Conservation (phyloP, 2,888 invertebrate species). For the Drosophila anceps region DNA sequence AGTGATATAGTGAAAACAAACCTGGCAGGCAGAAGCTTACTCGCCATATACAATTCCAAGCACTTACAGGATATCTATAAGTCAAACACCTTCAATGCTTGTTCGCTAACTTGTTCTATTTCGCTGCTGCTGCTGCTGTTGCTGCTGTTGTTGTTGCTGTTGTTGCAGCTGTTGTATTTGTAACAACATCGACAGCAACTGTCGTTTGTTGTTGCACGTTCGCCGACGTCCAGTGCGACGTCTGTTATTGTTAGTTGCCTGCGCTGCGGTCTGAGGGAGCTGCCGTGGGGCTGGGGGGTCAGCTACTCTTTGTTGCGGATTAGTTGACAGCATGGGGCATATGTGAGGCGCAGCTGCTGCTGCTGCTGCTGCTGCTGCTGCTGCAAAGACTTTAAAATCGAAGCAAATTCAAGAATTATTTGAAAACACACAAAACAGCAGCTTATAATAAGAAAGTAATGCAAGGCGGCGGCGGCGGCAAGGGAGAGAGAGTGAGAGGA, state of each 20-base stretch:
- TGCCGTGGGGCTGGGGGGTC: constrained; percentile 18
- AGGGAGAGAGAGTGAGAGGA: not conserved
- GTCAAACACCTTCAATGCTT: not conserved
- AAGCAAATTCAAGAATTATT: constrained; percentile 28
- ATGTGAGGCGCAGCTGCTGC: constrained; percentile 40
- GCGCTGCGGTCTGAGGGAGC: constrained; percentile 17
- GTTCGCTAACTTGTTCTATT: constrained; percentile 4
- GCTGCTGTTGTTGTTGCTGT: constrained; percentile 27
- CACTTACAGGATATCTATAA: not conserved
- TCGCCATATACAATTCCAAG: too few relatives aligned
- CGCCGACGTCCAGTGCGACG: constrained; percentile 35
- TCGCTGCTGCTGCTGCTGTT: constrained; percentile 9
- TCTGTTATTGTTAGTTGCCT: constrained; percentile 53
- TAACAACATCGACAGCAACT: constrained; percentile 72
- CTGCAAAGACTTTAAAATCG: constrained; percentile 23
- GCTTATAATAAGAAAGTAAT: constrained; percentile 22
- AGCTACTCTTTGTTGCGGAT: constrained; percentile 59
- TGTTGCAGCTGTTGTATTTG: constrained; percentile 37
- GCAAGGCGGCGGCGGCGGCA: not conserved
- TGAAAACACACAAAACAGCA: not conserved
- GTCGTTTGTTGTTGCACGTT: constrained; percentile 57
- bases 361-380: constrained; percentile 2
- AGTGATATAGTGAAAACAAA: too few relatives aligned
- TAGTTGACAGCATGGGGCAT: constrained; percentile 61
- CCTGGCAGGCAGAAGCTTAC: too few relatives aligned